Evolutionary conservation across 2,113 vertebrate genomes (phyloP).

Genomic region (Vireo altiloquus): DNA sequence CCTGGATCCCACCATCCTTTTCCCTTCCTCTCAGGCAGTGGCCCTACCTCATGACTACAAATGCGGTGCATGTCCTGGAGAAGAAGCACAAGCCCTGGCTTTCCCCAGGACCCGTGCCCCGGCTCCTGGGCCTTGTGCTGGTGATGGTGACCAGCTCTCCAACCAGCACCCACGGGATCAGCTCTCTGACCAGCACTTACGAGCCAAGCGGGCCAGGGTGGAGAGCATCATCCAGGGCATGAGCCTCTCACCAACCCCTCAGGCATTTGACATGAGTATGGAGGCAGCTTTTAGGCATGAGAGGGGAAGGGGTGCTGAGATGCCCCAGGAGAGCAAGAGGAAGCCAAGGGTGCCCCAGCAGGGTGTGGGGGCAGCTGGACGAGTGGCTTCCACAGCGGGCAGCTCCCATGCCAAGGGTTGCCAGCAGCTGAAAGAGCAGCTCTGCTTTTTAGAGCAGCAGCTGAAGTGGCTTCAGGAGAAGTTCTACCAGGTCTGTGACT

Average conservation of each 20-base stretch:
- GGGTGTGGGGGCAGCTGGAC: fast-evolving
- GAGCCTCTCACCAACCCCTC: constrained; percentile 74
- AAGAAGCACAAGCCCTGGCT: constrained; percentile 47
- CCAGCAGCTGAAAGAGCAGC: constrained; percentile 83
- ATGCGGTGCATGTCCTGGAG: constrained; percentile 61
- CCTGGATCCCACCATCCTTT: constrained; percentile 71
- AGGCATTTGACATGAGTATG: neutral
- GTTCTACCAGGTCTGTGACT: constrained; percentile 77
- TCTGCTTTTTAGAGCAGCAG: constrained; percentile 84
- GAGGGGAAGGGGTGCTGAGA: constrained; percentile 57
- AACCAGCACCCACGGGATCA: constrained; percentile 76
- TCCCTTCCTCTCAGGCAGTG: constrained; percentile 58
- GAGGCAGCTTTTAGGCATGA: constrained; percentile 49
- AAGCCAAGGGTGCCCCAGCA: constrained; percentile 82
- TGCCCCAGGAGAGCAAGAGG: constrained; percentile 79
- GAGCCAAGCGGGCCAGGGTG: constrained; percentile 88
- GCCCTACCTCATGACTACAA: constrained; percentile 69
- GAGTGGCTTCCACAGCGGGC: neutral
- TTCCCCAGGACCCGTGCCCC: constrained; percentile 35
- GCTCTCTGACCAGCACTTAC: constrained; percentile 74
- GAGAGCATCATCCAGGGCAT: constrained; percentile 91
- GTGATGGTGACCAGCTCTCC: constrained; percentile 69
- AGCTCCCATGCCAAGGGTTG: constrained; percentile 73
- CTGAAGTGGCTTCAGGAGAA: constrained; percentile 84
- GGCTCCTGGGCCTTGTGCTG: constrained; percentile 27